Conservation (phyloP, 1,140 invertebrate species). For the Calliopsis andreniformis region DNA sequence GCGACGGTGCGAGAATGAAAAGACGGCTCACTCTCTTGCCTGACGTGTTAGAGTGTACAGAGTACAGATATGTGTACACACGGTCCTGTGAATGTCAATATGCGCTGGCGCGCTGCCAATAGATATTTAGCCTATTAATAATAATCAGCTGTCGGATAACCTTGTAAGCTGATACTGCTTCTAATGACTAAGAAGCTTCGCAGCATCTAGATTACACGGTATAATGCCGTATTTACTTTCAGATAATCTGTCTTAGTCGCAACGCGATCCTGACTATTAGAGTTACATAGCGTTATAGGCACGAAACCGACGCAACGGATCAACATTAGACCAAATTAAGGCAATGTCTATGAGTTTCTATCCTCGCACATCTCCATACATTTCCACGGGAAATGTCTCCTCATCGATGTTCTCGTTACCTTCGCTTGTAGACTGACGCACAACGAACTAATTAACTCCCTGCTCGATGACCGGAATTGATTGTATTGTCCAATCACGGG, state of each 20-base stretch:
- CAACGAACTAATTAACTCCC: neutral
- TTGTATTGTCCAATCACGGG: neutral
- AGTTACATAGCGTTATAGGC: constrained; percentile 5
- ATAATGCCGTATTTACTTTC: constrained; percentile 36
- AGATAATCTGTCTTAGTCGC: neutral
- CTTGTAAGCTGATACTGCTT: constrained; percentile 22
- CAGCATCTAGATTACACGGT: constrained; percentile 30
- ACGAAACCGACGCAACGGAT: neutral
- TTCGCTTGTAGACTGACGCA: neutral
- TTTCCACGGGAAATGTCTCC: neutral
- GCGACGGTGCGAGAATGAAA: too few relatives aligned
- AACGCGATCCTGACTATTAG: constrained; percentile 21
- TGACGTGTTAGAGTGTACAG: neutral
- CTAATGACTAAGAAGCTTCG: constrained; percentile 38
- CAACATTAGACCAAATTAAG: constrained; percentile 22
- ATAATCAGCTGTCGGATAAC: constrained; percentile 42
- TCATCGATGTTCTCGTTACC: neutral
- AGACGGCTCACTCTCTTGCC: neutral
- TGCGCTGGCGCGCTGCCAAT: neutral
- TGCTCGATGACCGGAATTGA: neutral
- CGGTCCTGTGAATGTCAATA: neutral
- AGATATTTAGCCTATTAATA: constrained; percentile 24
- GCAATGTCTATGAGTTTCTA: neutral
- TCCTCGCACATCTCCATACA: too few relatives aligned
- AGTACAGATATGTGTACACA: neutral